These are phyloP conservation scores for Parascotia fuliginaria DNA, from an alignment of 2,888 invertebrate genomes.

Conservation along the genomic window DNA sequence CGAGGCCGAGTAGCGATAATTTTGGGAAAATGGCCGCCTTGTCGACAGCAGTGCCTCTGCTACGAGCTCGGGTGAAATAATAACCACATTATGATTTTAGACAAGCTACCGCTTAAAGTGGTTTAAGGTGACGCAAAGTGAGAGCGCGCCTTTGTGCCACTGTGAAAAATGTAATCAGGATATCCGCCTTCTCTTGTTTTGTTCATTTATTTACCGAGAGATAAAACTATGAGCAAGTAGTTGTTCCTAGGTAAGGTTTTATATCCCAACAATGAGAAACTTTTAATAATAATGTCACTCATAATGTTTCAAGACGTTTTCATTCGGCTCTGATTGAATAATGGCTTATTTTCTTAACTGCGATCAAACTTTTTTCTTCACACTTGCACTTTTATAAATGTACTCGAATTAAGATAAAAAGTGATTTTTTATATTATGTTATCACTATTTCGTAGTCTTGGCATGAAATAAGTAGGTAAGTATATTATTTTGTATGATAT, in stretches of 20 bases:
- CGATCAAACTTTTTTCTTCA: neutral
- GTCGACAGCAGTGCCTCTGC: slow-evolving; percentile 78
- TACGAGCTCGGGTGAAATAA: slow-evolving; percentile 75
- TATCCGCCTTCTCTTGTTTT: slow-evolving; percentile 56
- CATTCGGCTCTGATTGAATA: neutral
- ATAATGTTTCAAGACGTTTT: slow-evolving; percentile 3
- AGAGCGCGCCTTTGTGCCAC: slow-evolving; percentile 59
- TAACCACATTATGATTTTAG: slow-evolving; percentile 82
- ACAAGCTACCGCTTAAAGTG: slow-evolving; percentile 73
- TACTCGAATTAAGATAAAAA: neutral
- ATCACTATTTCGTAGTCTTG: too few species aligned
- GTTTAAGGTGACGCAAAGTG: slow-evolving; percentile 75
- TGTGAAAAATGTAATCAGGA: slow-evolving; percentile 66
- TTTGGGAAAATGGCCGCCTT: slow-evolving; percentile 79
- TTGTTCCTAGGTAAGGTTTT: slow-evolving; percentile 26
- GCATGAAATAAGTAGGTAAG: too few species aligned
- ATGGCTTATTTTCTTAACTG: neutral
- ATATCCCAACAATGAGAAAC: slow-evolving; percentile 22
- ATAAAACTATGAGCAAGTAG: slow-evolving; percentile 33
- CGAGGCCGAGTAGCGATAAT: slow-evolving; percentile 80
- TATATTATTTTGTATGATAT: too few species aligned
- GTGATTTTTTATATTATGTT: too few species aligned
- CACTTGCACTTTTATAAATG: neutral
- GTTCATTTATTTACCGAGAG: slow-evolving; percentile 48
- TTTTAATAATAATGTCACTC: slow-evolving; percentile 24